These are phyloP conservation scores for Caenorhabditis sulstoni DNA, from an alignment of 2,888 invertebrate genomes.

Conservation along the genomic window DNA sequence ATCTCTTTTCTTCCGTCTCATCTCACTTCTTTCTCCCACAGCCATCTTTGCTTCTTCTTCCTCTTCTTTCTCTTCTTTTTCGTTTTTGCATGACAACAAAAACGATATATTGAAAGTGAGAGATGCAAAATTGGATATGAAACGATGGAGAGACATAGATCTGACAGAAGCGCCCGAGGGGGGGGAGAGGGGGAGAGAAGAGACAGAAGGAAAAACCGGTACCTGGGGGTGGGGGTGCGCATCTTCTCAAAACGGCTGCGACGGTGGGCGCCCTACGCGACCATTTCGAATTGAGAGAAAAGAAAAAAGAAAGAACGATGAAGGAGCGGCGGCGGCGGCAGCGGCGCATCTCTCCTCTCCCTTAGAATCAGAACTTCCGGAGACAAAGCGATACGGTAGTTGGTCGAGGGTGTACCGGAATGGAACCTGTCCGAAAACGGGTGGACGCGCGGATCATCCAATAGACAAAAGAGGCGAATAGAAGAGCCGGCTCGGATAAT, in stretches of 20 bases:
- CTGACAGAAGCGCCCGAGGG: constrained; percentile 21
- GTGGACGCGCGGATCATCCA: constrained; percentile 13
- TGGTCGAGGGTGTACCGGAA: constrained; percentile 2
- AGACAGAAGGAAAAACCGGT: constrained; percentile 53
- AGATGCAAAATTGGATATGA: constrained; percentile 62
- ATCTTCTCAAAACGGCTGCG: constrained; percentile 27
- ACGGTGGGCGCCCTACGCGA: constrained; percentile 25
- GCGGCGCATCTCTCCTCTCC: constrained; percentile 12
- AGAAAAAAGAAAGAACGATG: constrained; percentile 1
- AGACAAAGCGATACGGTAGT: constrained; percentile 8
- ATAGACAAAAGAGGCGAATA: constrained; percentile 24
- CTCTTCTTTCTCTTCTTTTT: constrained; percentile 25
- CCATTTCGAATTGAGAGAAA: constrained; percentile 33
- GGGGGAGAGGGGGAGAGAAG: constrained; percentile 6
- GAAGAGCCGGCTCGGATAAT: constrained; percentile 60
- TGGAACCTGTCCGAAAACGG: not conserved
- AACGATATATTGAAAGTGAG: constrained; percentile 56
- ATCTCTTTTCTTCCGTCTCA: constrained; percentile 18
- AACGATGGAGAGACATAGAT: constrained; percentile 51
- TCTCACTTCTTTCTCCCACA: constrained; percentile 13
- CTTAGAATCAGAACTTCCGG: constrained; percentile 42
- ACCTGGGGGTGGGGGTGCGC: constrained; percentile 47
- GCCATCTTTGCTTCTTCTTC: not conserved
- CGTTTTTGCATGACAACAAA: constrained; percentile 58
- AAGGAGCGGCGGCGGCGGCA: constrained; percentile 19